Evolutionary conservation across 2,113 vertebrate genomes (phyloP).

Genomic region (Pungitius pungitius): DNA sequence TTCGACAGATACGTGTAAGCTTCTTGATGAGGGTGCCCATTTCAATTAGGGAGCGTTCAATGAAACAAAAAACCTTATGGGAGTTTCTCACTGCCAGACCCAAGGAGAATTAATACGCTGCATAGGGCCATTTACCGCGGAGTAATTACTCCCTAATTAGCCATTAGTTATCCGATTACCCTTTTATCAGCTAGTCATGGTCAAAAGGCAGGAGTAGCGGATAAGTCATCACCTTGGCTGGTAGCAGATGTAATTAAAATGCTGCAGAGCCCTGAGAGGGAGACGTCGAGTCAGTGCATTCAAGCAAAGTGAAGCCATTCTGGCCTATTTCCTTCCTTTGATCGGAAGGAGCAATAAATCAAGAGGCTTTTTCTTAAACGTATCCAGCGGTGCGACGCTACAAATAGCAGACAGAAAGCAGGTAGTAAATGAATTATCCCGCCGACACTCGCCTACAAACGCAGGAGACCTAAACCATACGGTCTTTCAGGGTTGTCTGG

Average conservation of each 20-base stretch:
- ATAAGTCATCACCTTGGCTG: slow-evolving; percentile 78
- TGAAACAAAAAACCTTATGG: slow-evolving; percentile 76
- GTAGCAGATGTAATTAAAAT: slow-evolving; percentile 75
- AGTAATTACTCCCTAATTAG: slow-evolving; percentile 84
- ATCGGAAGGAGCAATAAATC: slow-evolving; percentile 61
- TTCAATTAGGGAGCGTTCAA: slow-evolving; percentile 81
- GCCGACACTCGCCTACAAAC: neutral
- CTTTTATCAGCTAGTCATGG: slow-evolving; percentile 83
- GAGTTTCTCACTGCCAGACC: slow-evolving; percentile 74
- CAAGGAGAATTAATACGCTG: slow-evolving; percentile 79
- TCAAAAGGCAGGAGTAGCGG: slow-evolving; percentile 76
- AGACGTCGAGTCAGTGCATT: slow-evolving; percentile 36
- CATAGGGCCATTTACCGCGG: slow-evolving; percentile 75
- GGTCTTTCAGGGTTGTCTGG: slow-evolving; percentile 6
- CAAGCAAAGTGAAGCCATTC: slow-evolving; percentile 54
- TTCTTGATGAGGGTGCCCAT: slow-evolving; percentile 79
- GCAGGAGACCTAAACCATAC: neutral
- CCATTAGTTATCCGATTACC: slow-evolving; percentile 85
- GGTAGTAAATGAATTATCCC: slow-evolving; percentile 33
- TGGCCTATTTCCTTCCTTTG: slow-evolving; percentile 54
- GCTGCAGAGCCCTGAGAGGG: slow-evolving; percentile 37
- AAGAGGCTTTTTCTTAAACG: slow-evolving; percentile 12
- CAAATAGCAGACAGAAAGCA: slow-evolving; percentile 35
- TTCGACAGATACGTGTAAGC: slow-evolving; percentile 76
- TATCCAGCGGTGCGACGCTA: slow-evolving; percentile 25